Percentiles rank a stretch among this genome's conserved stretches.
phyloP scores from a whole-genome alignment of 2,797 vertebrate species.

The Discoglossus pictus region DNA sequence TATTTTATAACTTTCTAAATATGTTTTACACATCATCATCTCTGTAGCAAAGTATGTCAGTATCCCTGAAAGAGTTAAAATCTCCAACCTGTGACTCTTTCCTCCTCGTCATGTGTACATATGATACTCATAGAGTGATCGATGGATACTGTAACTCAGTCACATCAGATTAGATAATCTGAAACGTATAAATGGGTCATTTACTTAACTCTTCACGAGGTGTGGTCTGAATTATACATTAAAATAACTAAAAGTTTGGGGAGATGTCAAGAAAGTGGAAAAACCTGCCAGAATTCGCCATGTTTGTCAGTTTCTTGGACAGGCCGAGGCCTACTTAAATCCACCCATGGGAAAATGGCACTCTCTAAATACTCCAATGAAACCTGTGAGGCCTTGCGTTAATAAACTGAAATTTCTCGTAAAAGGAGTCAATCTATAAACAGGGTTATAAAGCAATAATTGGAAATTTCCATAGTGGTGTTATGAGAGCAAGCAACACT shows the following conservation, averaged over 20 bases:
- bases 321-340: constrained; percentile 32
- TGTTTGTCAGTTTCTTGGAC: constrained; percentile 45
- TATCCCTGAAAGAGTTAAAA: too few relatives aligned
- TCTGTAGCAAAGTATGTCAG: too few relatives aligned
- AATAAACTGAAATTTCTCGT: constrained; percentile 15
- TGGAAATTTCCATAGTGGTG: constrained; percentile 16
- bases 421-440: constrained; percentile 18
- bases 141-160: constrained; percentile 28
- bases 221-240: constrained; percentile 37
- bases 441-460: constrained; percentile 17
- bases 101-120: not conserved
- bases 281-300: constrained; percentile 26
- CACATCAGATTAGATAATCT: constrained; percentile 41
- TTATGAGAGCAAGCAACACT: not conserved
- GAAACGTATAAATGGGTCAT: not conserved
- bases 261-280: constrained; percentile 12
- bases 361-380: constrained; percentile 30
- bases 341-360: constrained; percentile 39
- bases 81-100: too few relatives aligned
- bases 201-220: constrained; percentile 1
- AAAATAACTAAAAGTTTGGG: constrained; percentile 35
- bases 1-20: too few relatives aligned
- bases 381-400: constrained; percentile 20
- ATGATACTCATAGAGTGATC: not conserved
- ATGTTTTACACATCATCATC: too few relatives aligned